Percentiles rank a stretch among this genome's conserved stretches.
phyloP scores from a whole-genome alignment of 2,797 vertebrate genomes.

The Pteropus rufus region DNA sequence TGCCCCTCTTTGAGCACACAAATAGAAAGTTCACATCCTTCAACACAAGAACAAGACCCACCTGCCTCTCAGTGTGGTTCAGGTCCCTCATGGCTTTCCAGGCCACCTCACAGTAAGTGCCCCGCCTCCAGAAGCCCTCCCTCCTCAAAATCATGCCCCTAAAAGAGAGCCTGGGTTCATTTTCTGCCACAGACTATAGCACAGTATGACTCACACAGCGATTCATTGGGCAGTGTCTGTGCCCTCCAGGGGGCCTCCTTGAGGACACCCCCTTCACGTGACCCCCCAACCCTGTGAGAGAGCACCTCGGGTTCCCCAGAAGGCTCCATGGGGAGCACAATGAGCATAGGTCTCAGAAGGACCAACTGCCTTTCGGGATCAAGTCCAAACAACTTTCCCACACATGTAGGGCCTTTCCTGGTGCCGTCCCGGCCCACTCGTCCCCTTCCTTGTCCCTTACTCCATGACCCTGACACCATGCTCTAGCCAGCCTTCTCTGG shows the following conservation, averaged over 20 bases:
- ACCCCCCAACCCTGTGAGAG: neutral
- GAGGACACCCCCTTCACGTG: neutral
- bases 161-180: neutral
- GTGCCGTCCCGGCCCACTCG: too few species aligned
- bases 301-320: neutral
- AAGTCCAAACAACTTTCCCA: neutral
- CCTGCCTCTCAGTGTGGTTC: neutral
- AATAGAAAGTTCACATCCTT: neutral
- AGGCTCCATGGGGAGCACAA: neutral
- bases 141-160: neutral
- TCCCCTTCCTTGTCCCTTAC: neutral
- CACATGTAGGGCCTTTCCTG: neutral
- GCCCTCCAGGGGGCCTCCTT: neutral
- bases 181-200: neutral
- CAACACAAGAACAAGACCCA: too few species aligned
- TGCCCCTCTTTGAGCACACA: neutral
- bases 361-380: neutral
- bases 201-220: neutral
- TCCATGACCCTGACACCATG: rapidly evolving
- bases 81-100: neutral
- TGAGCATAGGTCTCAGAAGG: neutral
- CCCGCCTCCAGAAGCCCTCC: neutral
- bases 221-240: neutral
- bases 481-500: neutral
- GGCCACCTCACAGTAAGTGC: neutral